These are phyloP conservation scores for Hydrozoanthus gracilis DNA, from an alignment of 92 coral and sea anemone genomes.

Conservation along the genomic window DNA sequence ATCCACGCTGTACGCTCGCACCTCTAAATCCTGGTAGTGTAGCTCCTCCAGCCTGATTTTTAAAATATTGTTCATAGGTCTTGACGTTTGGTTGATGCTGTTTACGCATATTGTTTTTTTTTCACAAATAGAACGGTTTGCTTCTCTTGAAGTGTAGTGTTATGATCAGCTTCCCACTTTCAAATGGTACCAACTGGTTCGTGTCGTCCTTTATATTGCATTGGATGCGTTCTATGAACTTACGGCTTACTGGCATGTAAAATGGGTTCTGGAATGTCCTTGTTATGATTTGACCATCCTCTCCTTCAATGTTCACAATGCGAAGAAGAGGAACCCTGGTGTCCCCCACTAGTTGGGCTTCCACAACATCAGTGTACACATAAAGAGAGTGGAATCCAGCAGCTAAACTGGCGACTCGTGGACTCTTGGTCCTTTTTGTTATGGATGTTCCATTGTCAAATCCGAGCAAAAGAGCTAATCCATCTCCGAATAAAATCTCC, in stretches of 20 bases:
- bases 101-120: neutral
- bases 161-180: constrained; percentile 43
- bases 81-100: constrained; percentile 4
- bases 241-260: neutral
- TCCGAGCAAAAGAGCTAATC: constrained; percentile 42
- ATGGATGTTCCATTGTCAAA: constrained; percentile 28
- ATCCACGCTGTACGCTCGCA: neutral
- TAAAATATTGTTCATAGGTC: constrained; percentile 11
- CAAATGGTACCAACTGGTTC: constrained; percentile 37
- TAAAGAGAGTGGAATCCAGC: constrained; percentile 51
- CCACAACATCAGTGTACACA: constrained; percentile 45
- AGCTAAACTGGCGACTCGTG: constrained; percentile 48
- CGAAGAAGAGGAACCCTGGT: constrained; percentile 56
- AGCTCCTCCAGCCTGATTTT: constrained; percentile 11
- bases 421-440: constrained; percentile 42
- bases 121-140: neutral
- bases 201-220: neutral
- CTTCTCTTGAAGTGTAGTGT: constrained; percentile 56
- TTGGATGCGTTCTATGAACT: constrained; percentile 18
- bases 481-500: constrained; percentile 28
- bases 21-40: neutral
- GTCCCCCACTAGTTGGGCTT: constrained; percentile 60
- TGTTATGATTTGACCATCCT: constrained; percentile 41
- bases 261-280: constrained; percentile 6
- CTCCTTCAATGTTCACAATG: constrained; percentile 50